Base-by-base conservation (phyloP, 92 coral and sea anemone genomes). In the Porites rus region DNA sequence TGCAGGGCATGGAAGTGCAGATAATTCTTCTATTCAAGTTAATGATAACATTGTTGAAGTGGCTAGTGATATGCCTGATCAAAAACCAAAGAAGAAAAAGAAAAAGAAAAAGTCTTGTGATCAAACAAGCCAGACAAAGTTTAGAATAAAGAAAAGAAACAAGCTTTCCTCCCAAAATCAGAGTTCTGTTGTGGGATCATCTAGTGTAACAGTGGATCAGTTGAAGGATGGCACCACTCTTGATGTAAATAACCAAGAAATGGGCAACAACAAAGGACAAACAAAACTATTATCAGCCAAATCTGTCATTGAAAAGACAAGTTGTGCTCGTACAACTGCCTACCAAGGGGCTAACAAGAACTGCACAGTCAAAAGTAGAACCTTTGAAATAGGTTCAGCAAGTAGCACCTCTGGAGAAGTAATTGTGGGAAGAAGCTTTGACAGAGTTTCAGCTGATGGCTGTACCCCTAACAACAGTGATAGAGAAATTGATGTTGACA, bases 41-140 rank as follows among this genome's bases (percentile, higher is more conserved):
- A 19, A 10, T 51, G 74, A 84, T 14, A 58, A n/a, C 13, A 66
- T 12, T 13, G 66, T 28, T 6, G 69, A 46, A 18, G 53, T 4
- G 6, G 43, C 31, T 13, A 76, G 67, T 4, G 76, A 56, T 56
- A 14, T 56, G 61, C 17, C 51, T 69, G 76, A 51, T 22, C 13
- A 46, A 20, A 84, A 18, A 20, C 81, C 46, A 16, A 91, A 87
- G 76, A 91, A 83, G 73, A 87, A 80, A 43, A 94, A 88, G 89
- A 85, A 79, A 83, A 92, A 90, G 67, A 69, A 86, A 75, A 86
- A 63, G 53, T 68, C 74, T 58, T 89, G 84, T 84, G 95, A 90
- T 88, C 95, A 88, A 76, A 91, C 95, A 52, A 91, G 98, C 66
- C 98, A 94, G 80, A 94, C 98, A 43, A 90, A 82, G 82, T 94